phyloP scores from a whole-genome alignment of 1,140 invertebrate genomes.

The Magallana ariakensis region DNA sequence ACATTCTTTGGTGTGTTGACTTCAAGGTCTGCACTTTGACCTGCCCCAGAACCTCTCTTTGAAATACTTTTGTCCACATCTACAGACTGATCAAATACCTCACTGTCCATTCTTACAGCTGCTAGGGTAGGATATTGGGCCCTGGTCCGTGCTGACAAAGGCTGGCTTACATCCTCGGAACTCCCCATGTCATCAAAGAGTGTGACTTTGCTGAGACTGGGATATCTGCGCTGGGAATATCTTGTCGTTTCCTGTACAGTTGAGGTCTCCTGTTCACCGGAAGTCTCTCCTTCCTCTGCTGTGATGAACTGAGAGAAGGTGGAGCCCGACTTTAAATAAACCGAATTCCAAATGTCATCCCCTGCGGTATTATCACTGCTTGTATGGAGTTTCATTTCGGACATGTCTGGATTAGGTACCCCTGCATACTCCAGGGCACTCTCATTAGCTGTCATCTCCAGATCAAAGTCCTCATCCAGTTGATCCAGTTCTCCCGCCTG shows the following conservation, averaged over 20 bases:
- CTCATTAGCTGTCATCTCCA: constrained; percentile 53
- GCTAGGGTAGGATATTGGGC: constrained; percentile 1
- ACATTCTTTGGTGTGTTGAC: neutral
- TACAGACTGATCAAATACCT: constrained; percentile 24
- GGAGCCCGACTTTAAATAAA: constrained; percentile 24
- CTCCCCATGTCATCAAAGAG: constrained; percentile 59
- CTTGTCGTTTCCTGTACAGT: neutral
- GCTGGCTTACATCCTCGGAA: neutral
- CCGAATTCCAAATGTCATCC: constrained; percentile 39
- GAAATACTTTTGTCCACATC: constrained; percentile 33
- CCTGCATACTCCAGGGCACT: constrained; percentile 40
- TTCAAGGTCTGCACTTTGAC: constrained; percentile 21
- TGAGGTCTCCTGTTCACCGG: neutral
- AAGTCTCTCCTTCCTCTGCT: neutral
- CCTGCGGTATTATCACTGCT: constrained; percentile 41
- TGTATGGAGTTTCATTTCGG: constrained; percentile 30
- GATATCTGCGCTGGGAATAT: constrained; percentile 32
- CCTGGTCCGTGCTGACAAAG: neutral
- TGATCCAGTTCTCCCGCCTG: constrained; percentile 64
- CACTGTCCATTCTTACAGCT: constrained; percentile 24
- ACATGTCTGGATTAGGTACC: constrained; percentile 46
- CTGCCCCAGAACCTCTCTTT: constrained; percentile 19
- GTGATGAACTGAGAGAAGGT: neutral
- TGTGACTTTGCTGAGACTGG: constrained; percentile 66
- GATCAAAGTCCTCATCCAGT: constrained; percentile 71